phyloP scores from a whole-genome alignment of 2,797 vertebrate species.

The Tamandua tetradactyla region DNA sequence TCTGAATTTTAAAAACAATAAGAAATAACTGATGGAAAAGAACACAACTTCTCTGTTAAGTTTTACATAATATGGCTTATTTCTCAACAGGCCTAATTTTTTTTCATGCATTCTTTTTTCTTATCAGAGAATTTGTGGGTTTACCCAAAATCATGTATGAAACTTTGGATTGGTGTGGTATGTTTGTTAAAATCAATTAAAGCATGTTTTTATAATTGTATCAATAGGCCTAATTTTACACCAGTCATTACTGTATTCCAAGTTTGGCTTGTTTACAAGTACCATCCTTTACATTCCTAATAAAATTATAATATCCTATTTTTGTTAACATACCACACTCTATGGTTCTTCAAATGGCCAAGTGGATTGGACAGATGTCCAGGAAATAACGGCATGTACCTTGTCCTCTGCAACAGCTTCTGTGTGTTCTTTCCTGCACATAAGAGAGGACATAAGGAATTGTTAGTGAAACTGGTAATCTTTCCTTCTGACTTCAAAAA shows the following conservation, averaged over 20 bases:
- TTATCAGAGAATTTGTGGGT: too few species aligned
- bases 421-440: neutral
- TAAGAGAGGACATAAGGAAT: neutral
- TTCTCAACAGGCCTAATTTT: neutral
- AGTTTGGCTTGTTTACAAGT: neutral
- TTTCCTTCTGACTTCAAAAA: neutral
- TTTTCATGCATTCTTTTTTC: too few species aligned
- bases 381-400: neutral
- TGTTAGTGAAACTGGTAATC: neutral
- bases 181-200: too few species aligned
- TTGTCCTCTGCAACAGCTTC: neutral
- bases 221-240: neutral
- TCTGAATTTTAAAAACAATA: neutral
- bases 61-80: neutral
- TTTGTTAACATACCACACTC: slow-evolving; percentile 31
- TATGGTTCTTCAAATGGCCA: neutral
- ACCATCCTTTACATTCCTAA: fast-evolving
- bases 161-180: too few species aligned
- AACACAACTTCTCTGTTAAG: neutral
- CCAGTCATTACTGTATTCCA: fast-evolving
- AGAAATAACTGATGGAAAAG: neutral
- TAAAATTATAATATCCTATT: fast-evolving
- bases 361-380: neutral
- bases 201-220: too few species aligned
- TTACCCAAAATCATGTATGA: too few species aligned